A percentile compares a stretch with the other conserved stretches of the same genome.
Evolutionary conservation across 1,140 invertebrate genomes (phyloP).

Genomic region (Drosophila serrata): DNA sequence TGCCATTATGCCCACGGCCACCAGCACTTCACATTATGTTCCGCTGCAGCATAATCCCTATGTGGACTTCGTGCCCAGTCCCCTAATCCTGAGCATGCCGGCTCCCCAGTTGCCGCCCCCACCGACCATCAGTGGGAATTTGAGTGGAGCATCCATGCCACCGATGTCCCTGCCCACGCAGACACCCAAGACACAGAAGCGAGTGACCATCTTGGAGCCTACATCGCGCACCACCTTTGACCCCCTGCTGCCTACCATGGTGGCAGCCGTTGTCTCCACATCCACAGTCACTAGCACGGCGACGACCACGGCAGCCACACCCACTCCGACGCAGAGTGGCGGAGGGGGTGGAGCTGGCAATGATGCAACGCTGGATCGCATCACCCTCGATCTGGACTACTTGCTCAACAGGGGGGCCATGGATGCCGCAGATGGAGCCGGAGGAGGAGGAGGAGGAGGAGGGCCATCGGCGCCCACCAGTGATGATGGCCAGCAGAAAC

Average conservation of each 20-base stretch:
- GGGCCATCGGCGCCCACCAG: constrained; percentile 24
- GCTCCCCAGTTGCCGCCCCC: constrained; percentile 56
- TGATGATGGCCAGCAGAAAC: constrained; percentile 53
- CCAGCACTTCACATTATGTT: constrained; percentile 49
- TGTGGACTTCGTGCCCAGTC: constrained; percentile 67
- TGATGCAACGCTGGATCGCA: constrained; percentile 89
- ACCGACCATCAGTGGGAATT: constrained; percentile 70
- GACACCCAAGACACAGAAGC: constrained; percentile 79
- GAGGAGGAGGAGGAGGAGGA: constrained; percentile 39
- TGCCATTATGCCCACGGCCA: constrained; percentile 39
- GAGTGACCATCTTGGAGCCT: constrained; percentile 81
- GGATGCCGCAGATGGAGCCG: constrained; percentile 36
- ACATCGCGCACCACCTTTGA: constrained; percentile 78
- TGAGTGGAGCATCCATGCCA: constrained; percentile 49
- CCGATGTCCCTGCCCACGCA: constrained; percentile 64
- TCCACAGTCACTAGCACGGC: constrained; percentile 55
- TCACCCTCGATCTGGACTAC: constrained; percentile 91
- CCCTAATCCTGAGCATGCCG: constrained; percentile 60
- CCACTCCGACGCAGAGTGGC: constrained; percentile 51
- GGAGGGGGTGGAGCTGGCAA: constrained; percentile 23
- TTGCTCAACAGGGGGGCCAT: constrained; percentile 86
- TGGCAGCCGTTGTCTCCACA: constrained; percentile 67
- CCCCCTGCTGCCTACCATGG: constrained; percentile 79
- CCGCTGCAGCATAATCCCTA: constrained; percentile 76
- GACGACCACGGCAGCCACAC: constrained; percentile 52